Evolutionary conservation across 2,113 vertebrate species (phyloP).

Genomic region (Prionailurus viverrinus): DNA sequence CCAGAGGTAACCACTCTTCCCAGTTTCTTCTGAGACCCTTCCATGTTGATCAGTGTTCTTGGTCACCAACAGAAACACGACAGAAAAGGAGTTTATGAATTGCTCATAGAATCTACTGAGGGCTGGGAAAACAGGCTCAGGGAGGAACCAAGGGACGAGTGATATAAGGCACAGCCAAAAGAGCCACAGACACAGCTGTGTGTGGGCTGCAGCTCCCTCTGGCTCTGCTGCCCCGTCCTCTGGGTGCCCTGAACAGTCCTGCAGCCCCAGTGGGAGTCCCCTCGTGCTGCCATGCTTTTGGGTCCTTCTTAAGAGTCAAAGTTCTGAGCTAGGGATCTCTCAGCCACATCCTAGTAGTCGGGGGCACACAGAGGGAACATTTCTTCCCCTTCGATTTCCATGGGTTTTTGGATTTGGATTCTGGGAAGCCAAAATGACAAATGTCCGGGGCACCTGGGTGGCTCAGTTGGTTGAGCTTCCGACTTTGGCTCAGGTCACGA

Average conservation of each 20-base stretch:
- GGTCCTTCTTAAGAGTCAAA: not conserved
- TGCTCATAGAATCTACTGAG: not conserved
- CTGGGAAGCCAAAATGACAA: not conserved
- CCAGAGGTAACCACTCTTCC: not conserved
- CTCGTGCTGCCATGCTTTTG: not conserved
- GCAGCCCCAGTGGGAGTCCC: not conserved
- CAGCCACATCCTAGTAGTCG: not conserved
- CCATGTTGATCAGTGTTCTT: not conserved
- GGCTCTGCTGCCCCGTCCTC: not conserved
- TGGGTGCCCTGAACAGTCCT: not conserved
- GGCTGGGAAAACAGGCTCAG: not conserved
- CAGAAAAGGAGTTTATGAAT: not conserved
- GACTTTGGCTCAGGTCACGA: too few species aligned
- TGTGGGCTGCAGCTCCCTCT: not conserved
- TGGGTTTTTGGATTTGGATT: conserved; percentile 1
- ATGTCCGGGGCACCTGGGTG: not conserved
- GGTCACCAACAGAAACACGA: not conserved
- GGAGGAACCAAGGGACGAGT: not conserved
- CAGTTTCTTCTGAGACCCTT: not conserved
- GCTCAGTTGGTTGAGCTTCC: too few species aligned
- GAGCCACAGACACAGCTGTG: not conserved
- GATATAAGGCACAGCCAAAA: not conserved
- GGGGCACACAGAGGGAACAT: not conserved
- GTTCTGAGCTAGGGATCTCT: not conserved
- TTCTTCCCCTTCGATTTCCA: not conserved